These are phyloP conservation scores for Cosmopolites sordidus DNA, from an alignment of 2,888 invertebrate genomes.

Conservation along the genomic window DNA sequence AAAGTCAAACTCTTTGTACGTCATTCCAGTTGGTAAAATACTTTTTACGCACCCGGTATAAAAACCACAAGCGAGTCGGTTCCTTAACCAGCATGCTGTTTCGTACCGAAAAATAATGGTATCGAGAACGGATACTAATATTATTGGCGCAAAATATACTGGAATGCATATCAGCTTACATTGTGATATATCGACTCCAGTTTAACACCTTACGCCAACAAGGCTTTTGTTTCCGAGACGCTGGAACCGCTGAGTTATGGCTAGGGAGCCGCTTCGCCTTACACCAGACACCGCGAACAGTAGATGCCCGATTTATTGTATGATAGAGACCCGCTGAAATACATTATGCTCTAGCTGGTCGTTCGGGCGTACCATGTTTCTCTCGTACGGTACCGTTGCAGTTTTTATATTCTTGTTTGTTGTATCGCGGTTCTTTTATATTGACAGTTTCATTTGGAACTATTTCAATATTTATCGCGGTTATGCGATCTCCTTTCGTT, in stretches of 20 bases:
- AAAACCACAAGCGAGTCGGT: too few relatives aligned
- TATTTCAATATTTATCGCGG: too few relatives aligned
- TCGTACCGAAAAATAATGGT: neutral
- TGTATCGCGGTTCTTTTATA: too few relatives aligned
- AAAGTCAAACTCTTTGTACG: too few relatives aligned
- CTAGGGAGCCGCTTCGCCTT: slow-evolving; percentile 15
- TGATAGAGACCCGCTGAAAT: slow-evolving; percentile 16
- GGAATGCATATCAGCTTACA: slow-evolving; percentile 14
- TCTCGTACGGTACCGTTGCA: neutral
- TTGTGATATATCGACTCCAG: slow-evolving; percentile 18
- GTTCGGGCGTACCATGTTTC: neutral
- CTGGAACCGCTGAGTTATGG: slow-evolving; percentile 11
- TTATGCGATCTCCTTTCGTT: too few relatives aligned
- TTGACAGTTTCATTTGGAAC: too few relatives aligned
- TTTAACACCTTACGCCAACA: slow-evolving; percentile 24
- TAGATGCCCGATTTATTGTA: slow-evolving; percentile 16
- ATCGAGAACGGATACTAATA: slow-evolving; percentile 7
- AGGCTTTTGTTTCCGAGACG: slow-evolving; percentile 22
- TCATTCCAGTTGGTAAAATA: too few relatives aligned
- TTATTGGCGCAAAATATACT: slow-evolving; percentile 17
- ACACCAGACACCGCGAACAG: slow-evolving; percentile 9
- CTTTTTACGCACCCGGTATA: too few relatives aligned
- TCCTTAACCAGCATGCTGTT: too few relatives aligned
- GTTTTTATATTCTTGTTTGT: too few relatives aligned
- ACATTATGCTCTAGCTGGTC: slow-evolving; percentile 5